Evolutionary conservation across 2,797 vertebrate genomes (phyloP).

Genomic region (Sebastes steindachneri): DNA sequence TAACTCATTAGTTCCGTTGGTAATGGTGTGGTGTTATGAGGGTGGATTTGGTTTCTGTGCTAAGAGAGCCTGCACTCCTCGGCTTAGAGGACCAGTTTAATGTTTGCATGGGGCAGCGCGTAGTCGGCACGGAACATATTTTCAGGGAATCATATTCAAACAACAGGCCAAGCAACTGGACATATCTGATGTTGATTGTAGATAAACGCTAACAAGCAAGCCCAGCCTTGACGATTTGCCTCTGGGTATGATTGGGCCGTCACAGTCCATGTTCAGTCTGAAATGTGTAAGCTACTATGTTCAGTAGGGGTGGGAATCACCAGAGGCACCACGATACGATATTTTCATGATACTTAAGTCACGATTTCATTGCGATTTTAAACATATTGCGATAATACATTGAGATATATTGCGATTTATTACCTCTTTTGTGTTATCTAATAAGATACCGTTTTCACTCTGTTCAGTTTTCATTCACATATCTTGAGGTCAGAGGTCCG

Average conservation of each 20-base stretch:
- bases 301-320: not conserved
- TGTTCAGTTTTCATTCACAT: no score
- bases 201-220: not conserved
- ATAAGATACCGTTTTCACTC: no score
- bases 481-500: no score
- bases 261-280: not conserved
- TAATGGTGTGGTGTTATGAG: constrained; percentile 37
- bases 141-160: constrained; percentile 23
- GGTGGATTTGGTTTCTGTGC: constrained; percentile 36
- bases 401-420: no score
- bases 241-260: not conserved
- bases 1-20: constrained; percentile 32
- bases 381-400: no score
- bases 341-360: no score
- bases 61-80: constrained; percentile 6
- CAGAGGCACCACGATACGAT: no score
- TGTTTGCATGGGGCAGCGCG: not conserved
- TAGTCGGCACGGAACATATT: not conserved
- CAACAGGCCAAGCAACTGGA: not conserved
- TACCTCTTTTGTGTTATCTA: no score
- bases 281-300: not conserved
- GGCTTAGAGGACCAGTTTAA: not conserved
- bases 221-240: not conserved
- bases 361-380: no score
- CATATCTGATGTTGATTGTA: not conserved